Evolutionary conservation across 2,113 vertebrate species (phyloP).

Genomic region (Mormyrus lacerda): DNA sequence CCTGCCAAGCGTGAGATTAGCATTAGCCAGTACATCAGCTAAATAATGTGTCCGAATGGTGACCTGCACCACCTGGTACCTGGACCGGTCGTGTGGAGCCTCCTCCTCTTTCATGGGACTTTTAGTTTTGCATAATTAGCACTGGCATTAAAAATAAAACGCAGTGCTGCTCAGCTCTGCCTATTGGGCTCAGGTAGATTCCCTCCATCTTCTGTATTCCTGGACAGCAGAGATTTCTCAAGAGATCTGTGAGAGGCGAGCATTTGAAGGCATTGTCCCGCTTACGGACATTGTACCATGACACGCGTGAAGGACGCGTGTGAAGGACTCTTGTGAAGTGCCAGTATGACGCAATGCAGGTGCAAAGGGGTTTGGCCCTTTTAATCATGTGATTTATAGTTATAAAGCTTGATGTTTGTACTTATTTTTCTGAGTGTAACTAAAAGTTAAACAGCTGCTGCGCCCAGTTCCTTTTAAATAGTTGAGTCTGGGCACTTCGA

Average conservation of each 20-base stretch:
- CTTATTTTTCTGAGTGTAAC: neutral
- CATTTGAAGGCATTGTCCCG: neutral
- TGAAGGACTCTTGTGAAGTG: neutral
- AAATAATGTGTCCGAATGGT: constrained; percentile 54
- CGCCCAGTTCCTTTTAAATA: neutral
- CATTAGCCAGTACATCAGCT: constrained; percentile 46
- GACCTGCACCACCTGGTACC: constrained; percentile 54
- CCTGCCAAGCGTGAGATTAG: constrained; percentile 41
- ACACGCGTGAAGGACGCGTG: neutral
- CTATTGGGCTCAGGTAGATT: neutral
- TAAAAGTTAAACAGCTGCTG: neutral
- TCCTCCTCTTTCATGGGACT: constrained; percentile 33
- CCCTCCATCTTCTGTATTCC: neutral
- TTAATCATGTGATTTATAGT: neutral
- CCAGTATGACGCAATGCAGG: neutral
- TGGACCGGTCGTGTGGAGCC: constrained; percentile 52
- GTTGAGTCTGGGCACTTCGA: neutral
- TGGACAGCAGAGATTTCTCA: neutral
- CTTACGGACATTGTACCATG: neutral
- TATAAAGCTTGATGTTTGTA: neutral
- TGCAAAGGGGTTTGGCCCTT: neutral
- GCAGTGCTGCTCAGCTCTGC: neutral
- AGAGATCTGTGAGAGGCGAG: neutral
- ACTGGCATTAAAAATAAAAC: constrained; percentile 16
- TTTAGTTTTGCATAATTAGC: constrained; percentile 33